Base-by-base conservation (phyloP, 2,888 invertebrate genomes). In the Patella pellucida region DNA sequence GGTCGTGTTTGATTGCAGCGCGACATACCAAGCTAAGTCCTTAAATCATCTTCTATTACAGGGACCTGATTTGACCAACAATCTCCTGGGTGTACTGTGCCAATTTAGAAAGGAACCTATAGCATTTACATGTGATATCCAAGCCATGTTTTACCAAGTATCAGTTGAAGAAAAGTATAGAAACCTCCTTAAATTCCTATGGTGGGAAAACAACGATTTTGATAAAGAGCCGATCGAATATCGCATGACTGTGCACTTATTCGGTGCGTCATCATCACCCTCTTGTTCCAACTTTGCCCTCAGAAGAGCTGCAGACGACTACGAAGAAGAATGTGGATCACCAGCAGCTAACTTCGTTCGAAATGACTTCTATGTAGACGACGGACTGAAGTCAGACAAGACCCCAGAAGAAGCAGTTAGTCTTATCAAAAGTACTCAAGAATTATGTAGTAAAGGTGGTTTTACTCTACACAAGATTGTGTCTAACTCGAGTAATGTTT, bases 81-180 rank as follows among this genome's bases (percentile, higher is more conserved):
- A n/a, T n/a, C n/a, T n/a, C n/a, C n/a, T n/a, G n/a, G n/a, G n/a
- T n/a, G n/a, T n/a, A n/a, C n/a, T n/a, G n/a, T n/a, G n/a, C n/a
- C n/a, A n/a, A n/a, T n/a, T n/a, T 9, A 56, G 56, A 56, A 56
- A 56, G 56, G n/a, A 56, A 56, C 56, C 56, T 56, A n/a, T 56
- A n/a, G 56, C 56, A n/a, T 56, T 56, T 56, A 56, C 56, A 56
- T 56, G 56, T n/a, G 56, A 56, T n/a, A 56, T 52, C 16, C 52
- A 52, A 52, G 52, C 52, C 52, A 52, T 52, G 52, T 52, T 52
- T 52, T 52, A 52, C 16, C 52, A 52, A 52, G 52, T 52, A 12
- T 12, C 16, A 12, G 52, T 52, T 52, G 52, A 52, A 52, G 52
- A 52, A 52, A 52, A 12, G 14, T 52, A 52, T 16, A 52, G 52